Percentiles rank a stretch among this genome's conserved stretches.
Evolutionary conservation across 2,797 vertebrate species (phyloP).

Genomic region (Pseudopleuronectes americanus): DNA sequence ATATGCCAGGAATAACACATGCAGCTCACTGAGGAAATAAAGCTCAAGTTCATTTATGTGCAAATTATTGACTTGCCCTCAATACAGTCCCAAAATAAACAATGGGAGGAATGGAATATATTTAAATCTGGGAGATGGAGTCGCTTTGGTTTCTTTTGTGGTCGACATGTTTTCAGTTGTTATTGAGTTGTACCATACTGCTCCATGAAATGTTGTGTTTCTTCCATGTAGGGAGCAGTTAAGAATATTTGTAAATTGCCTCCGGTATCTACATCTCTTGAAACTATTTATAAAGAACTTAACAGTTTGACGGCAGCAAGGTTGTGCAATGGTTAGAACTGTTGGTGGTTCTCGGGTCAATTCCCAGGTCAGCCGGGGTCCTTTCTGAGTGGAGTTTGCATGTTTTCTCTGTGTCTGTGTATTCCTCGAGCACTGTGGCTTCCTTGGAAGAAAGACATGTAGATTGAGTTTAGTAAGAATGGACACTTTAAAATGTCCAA

Average conservation of each 20-base stretch:
- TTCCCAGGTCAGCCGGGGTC: too few species aligned
- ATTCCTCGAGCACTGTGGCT: too few species aligned
- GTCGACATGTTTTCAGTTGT: slow-evolving; percentile 7
- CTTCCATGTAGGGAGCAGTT: slow-evolving; percentile 18
- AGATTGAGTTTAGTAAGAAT: too few species aligned
- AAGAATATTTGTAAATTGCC: slow-evolving; percentile 3
- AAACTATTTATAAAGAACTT: not conserved
- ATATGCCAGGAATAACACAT: slow-evolving; percentile 44
- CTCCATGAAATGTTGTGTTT: slow-evolving; percentile 17
- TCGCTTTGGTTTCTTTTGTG: slow-evolving; percentile 19
- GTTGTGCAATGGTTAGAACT: too few species aligned
- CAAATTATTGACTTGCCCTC: slow-evolving; percentile 31
- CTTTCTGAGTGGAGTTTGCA: not conserved
- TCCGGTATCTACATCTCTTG: not conserved
- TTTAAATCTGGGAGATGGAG: slow-evolving; percentile 29
- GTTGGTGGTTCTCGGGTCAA: too few species aligned
- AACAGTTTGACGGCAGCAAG: too few species aligned
- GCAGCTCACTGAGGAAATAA: slow-evolving; percentile 23
- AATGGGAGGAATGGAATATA: slow-evolving; percentile 8
- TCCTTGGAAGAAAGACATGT: too few species aligned
- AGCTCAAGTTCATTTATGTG: slow-evolving; percentile 25
- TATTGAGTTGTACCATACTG: slow-evolving; percentile 13
- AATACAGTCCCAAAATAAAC: slow-evolving; percentile 37
- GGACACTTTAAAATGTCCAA: too few species aligned
- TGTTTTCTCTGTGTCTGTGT: not conserved